Evolutionary conservation across 2,113 vertebrate genomes (phyloP), one percentile per base, ranked within the genome.

Genomic region (Odobenus rosmarus): DNA sequence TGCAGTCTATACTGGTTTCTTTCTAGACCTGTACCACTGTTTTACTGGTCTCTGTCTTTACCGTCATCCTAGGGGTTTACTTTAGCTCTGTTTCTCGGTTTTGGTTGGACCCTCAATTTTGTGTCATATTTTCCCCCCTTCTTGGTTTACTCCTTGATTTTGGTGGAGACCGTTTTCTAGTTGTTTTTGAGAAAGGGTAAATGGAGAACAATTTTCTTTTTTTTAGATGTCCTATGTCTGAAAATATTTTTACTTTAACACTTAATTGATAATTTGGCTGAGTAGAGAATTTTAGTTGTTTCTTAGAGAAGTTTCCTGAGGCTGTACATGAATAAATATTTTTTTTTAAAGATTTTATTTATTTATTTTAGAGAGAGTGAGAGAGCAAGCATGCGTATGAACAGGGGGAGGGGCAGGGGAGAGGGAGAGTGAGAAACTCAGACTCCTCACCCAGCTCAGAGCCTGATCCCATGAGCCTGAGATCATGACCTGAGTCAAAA

Each of bases 161-260:
- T 18, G 24, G 59, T 14, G 9, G 16, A 57, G 51, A 49, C 31
- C 31, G 24, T 31, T 83, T 51, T 19, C 62, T 59, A 49, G 11
- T 7, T 84, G 36, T 69, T 81, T 86, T 86, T 86, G 33, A 86
- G 82, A 71, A 49, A 46, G 7, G 39, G 61, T 69, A 90, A 39
- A 31, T 18, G 39, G 26, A 49, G 80, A 67, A 12, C 26, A 90
- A 8, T 61, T 62, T 74, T 67, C 77, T 28, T 33, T 64, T 82
- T 71, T 71, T 71, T 53, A 95, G 14, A 62, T 72, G 39, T 71
- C 79, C 24, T 80, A 39, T 79, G 26, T 42, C 74, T 87, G 26
- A 95, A 92, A 83, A 82, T 81, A 88, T 67, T 81, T 88, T 69
- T 71, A 7, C 61, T 80, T 91, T 42, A n/a, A 91, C 26, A 53